Base-by-base conservation (phyloP, 1,140 invertebrate species). In the Probaryconus sp. region DNA sequence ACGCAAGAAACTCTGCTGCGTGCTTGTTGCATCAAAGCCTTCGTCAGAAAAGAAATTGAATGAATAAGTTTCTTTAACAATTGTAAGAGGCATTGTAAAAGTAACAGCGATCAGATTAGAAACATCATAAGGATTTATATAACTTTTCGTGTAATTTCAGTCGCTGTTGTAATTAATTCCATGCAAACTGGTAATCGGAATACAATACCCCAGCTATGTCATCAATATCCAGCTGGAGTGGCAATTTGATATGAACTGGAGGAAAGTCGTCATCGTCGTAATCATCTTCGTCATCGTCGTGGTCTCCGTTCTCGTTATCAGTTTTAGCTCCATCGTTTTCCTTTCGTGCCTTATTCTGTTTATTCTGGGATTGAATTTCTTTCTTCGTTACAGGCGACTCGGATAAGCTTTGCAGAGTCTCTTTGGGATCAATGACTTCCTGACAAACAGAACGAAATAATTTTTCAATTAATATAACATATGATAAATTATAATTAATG, bases 1-100 rank as follows among this genome's bases (percentile, higher is more conserved):
- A 96, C 91, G 80, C 95, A 96, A 81, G 96, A 96, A 91, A 96
- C 95, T 83, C 93, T 91, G 70, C 89, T 90, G 45, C 74, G 82
- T 24, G 83, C 79, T 61, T 87, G 83, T 50, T 85, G 82, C 58
- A 87, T 82, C 47, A 87, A 38, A 14, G 81, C 83, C 84, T 87
- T 21, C 20, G 10, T 58, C 26, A 63, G 11, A 11, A 4, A 42
- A 53, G 37, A 26, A 33, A 17, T 48, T 20, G n/a, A n/a, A n/a
- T n/a, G n/a, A 35, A 37, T 30, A 35, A 37, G 21, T 28, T 30
- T 2, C 18, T 13, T 40, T 47, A 33, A 38, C 9, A 45, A 31
- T 33, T 5, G 35, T 50, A 16, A 38, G n/a, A 20, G n/a, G n/a
- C n/a, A n/a, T n/a, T 45, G 20, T n/a, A n/a, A 9, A 35, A 16